phyloP scores from a whole-genome alignment of 2,113 vertebrate genomes.

The Gavia stellata region DNA sequence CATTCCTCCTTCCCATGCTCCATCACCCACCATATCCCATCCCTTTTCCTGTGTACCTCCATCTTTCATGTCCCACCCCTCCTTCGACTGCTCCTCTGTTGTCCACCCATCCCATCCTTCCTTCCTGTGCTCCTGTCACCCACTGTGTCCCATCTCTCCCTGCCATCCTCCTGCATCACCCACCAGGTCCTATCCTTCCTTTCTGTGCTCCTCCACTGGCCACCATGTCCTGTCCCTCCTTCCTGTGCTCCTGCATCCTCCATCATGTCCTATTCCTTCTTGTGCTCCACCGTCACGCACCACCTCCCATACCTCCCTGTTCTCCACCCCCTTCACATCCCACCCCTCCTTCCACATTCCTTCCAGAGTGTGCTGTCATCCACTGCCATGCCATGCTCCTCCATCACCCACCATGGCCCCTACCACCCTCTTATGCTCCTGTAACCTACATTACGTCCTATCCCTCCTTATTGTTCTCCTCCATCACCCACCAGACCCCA shows the following conservation, averaged over 20 bases:
- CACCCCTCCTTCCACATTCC: not conserved
- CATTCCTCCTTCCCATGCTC: not conserved
- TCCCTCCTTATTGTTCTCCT: not conserved
- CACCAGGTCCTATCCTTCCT: not conserved
- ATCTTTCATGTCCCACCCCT: not conserved
- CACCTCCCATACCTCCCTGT: not conserved
- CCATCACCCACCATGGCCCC: not conserved
- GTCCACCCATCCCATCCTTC: not conserved
- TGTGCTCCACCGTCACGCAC: not conserved
- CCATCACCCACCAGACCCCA: not conserved
- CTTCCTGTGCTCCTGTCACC: not conserved
- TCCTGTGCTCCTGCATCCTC: not conserved
- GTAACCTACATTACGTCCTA: not conserved
- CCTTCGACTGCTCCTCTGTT: accelerated
- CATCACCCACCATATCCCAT: not conserved
- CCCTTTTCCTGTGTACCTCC: not conserved
- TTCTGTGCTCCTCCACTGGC: not conserved
- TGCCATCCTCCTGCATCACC: not conserved
- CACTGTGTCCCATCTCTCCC: not conserved
- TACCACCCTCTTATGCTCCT: not conserved
- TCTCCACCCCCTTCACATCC: not conserved
- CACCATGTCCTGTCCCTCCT: not conserved
- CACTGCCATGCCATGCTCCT: not conserved
- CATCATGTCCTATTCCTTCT: not conserved
- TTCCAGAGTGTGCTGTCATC: not conserved